Base-by-base conservation (phyloP, 2,113 vertebrate genomes). In the Asarcornis scutulata region DNA sequence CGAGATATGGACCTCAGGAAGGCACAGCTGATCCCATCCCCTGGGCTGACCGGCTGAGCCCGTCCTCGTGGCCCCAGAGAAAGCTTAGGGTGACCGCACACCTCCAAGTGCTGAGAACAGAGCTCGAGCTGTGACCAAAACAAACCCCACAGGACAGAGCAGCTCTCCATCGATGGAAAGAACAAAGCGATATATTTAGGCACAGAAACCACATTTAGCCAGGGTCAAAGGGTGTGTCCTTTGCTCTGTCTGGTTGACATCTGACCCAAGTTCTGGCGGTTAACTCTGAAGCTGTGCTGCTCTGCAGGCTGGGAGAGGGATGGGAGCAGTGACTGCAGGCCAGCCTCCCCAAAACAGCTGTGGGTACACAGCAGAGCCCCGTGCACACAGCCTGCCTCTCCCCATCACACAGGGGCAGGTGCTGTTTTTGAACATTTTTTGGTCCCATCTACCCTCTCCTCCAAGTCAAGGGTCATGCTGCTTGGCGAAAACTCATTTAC, bases 61-160 rank as follows among this genome's bases (percentile, higher is more conserved):
- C 34, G 42, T 64, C 21, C 20, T 55, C 13, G 16, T 2, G 6
- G 40, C 64, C 67, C 63, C 53, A 71, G 71, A 36, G 91, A 78
- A 86, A 62, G 2, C n/a, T 18, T 3, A 17, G 85, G 74, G 48
- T 40, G n/a, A 9, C 18, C 15, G 56, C 81, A 42, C 38, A 0
- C 64, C 31, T 74, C 62, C 3, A 9, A 82, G 42, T 26, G 18
- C 29, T 34, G 9, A 82, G 66, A 75, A 78, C 82, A 32, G 31
- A 42, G 23, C 31, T 86, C 56, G 38, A 48, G 34, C 82, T 81
- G 53, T 58, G 26, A 59, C 82, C 0, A 4, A 76, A 53, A 38
- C 16, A 14, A 84, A 31, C 56, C 83, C 62, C 86, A 91, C 48
- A 42, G 58, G 92, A 95, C 67, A 64, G 67, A 88, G 88, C 50